Percentiles rank a stretch among this genome's conserved stretches.
Evolutionary conservation across 2,113 vertebrate genomes (phyloP).

Genomic region (Rhinolophus sinicus): DNA sequence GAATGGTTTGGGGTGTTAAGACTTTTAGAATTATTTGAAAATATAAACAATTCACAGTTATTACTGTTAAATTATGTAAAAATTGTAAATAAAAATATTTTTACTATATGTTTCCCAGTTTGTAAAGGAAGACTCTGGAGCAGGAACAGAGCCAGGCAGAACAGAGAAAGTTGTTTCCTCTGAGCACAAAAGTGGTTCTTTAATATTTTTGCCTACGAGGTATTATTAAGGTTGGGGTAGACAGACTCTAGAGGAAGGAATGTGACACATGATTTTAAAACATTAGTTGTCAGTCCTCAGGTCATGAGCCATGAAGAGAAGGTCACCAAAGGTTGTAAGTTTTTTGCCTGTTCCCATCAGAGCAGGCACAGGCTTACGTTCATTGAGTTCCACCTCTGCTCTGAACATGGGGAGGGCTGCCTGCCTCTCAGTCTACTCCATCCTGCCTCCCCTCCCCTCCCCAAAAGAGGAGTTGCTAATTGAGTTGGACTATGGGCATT

Average conservation of each 20-base stretch:
- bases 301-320: not conserved
- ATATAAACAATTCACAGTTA: not conserved
- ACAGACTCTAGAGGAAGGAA: not conserved
- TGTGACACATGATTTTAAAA: not conserved
- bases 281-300: not conserved
- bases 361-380: fast-evolving
- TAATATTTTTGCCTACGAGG: not conserved
- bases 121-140: not conserved
- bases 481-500: not conserved
- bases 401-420: not conserved
- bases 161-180: not conserved
- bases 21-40: not conserved
- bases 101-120: not conserved
- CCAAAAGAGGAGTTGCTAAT: not conserved
- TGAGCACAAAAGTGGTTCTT: not conserved
- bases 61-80: not conserved
- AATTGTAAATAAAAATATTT: not conserved
- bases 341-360: not conserved
- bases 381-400: not conserved
- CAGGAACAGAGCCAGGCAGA: not conserved
- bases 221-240: not conserved
- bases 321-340: not conserved
- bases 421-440: not conserved
- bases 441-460: not conserved
- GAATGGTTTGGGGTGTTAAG: not conserved